Conservation (phyloP, 2,797 vertebrate species). For the Mycteria americana region DNA sequence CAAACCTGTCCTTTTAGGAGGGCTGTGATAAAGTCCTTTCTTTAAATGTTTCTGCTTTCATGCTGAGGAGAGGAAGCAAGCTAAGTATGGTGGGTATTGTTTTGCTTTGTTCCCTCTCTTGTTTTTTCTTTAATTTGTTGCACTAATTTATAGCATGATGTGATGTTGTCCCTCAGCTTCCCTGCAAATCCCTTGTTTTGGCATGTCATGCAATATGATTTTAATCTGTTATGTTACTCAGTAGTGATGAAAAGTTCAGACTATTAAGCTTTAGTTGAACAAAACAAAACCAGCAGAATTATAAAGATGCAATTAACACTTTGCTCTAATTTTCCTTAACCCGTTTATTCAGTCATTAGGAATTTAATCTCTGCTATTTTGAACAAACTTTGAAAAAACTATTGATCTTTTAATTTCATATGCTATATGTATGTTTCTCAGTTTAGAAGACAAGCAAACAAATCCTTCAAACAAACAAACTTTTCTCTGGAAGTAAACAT, state of each 20-base stretch:
- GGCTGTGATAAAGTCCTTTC: not conserved
- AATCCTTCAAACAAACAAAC: not conserved
- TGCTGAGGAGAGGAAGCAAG: not conserved
- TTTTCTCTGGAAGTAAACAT: not conserved
- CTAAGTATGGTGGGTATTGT: not conserved
- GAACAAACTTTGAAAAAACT: not conserved
- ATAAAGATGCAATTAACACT: not conserved
- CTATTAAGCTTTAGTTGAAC: not conserved
- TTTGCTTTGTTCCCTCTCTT: not conserved
- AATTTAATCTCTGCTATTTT: not conserved
- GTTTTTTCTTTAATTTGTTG: not conserved
- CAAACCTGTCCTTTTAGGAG: not conserved
- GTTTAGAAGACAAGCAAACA: not conserved
- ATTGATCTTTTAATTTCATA: not conserved
- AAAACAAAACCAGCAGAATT: slow-evolving; percentile 2
- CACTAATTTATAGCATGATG: not conserved
- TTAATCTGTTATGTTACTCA: not conserved
- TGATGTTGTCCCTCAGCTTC: not conserved
- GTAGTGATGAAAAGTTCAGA: slow-evolving; percentile 19
- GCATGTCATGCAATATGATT: not conserved
- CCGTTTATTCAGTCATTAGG: not conserved
- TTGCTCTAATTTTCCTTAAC: not conserved
- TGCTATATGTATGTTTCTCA: not conserved
- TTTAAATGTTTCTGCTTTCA: not conserved
- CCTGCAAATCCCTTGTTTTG: not conserved